These are phyloP conservation scores for Hypsopygia costalis DNA, from an alignment of 2,888 invertebrate species.

Conservation along the genomic window DNA sequence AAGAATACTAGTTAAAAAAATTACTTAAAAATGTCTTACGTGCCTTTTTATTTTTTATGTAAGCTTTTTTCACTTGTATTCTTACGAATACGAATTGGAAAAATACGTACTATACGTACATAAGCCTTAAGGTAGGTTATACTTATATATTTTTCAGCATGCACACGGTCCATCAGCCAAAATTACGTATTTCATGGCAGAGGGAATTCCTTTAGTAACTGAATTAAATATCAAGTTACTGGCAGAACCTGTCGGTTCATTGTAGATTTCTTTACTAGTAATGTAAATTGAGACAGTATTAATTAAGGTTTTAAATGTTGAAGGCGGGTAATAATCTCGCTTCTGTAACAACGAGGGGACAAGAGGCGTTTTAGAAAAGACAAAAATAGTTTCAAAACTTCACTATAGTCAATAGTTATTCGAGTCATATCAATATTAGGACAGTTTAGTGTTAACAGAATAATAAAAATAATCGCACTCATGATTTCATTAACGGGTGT, in stretches of 20 bases:
- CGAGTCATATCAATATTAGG: conserved; percentile 65
- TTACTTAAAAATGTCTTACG: too few relatives aligned
- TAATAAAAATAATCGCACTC: too few relatives aligned
- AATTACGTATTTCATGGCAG: background rate
- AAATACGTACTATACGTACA: too few relatives aligned
- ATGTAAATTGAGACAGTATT: conserved; percentile 51
- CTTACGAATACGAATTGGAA: too few relatives aligned
- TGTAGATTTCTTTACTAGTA: conserved; percentile 45
- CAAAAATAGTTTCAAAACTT: conserved; percentile 50
- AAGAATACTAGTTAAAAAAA: too few relatives aligned
- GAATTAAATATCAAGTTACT: background rate
- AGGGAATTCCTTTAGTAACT: background rate
- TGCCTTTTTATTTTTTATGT: too few relatives aligned
- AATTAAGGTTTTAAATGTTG: conserved; percentile 48
- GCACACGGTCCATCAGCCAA: background rate
- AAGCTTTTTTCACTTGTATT: too few relatives aligned
- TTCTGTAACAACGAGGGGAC: conserved; percentile 21
- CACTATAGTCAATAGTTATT: conserved; percentile 61
- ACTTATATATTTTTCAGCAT: too few relatives aligned
- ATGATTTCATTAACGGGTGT: too few relatives aligned
- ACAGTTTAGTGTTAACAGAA: conserved; percentile 20
- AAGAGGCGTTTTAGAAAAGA: conserved; percentile 38
- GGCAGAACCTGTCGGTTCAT: background rate
- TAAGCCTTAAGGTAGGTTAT: too few relatives aligned
- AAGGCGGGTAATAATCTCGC: conserved; percentile 30